These are phyloP conservation scores for Bombylius major DNA, from an alignment of 2,888 invertebrate species.

Conservation along the genomic window DNA sequence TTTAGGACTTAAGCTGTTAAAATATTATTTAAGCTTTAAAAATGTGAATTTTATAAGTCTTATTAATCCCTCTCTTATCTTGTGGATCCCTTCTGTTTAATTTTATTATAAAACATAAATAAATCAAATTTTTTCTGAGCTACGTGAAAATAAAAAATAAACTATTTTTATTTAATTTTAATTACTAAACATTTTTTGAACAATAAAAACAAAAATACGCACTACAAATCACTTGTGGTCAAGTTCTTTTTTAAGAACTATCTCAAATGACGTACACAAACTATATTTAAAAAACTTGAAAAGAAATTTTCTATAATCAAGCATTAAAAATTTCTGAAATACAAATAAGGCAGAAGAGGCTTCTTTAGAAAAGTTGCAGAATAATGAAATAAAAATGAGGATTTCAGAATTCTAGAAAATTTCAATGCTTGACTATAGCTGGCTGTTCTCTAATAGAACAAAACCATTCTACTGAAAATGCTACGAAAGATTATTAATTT, in stretches of 20 bases:
- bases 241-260: not conserved
- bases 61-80: no score
- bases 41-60: no score
- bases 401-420: not conserved
- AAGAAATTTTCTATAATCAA: constrained; percentile 1
- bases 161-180: no score
- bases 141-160: no score
- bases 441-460: constrained; percentile 3
- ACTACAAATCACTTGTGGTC: constrained; percentile 3
- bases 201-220: constrained; percentile 2
- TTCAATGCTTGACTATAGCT: constrained; percentile 1
- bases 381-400: no score
- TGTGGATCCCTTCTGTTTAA: no score
- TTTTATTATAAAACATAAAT: no score
- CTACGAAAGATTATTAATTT: no score
- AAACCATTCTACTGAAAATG: not conserved
- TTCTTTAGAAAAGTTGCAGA: not conserved
- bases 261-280: not conserved
- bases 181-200: no score
- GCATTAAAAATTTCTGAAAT: constrained; percentile 1
- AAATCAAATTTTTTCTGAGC: no score
- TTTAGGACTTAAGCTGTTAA: no score
- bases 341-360: not conserved
- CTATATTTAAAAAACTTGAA: not conserved
- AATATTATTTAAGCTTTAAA: no score